Conservation (phyloP, 2,888 invertebrate species). For the Gandaritis pyraliata region DNA sequence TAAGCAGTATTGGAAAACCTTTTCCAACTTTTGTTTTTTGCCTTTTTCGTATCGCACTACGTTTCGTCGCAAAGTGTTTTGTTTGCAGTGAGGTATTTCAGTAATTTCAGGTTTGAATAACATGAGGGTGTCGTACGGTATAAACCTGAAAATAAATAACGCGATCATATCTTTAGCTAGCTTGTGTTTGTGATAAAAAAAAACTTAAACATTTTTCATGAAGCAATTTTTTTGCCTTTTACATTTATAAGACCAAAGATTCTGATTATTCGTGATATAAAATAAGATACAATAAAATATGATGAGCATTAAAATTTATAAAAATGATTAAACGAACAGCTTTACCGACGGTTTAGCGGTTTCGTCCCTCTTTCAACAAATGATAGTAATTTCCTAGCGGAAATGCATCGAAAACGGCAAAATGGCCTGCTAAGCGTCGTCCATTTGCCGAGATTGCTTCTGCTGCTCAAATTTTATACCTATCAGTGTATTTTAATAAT, state of each 20-base stretch:
- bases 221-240: too few relatives aligned
- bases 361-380: slow-evolving; percentile 74
- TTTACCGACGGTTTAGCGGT: slow-evolving; percentile 61
- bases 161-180: too few relatives aligned
- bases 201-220: too few relatives aligned
- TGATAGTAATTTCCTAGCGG: slow-evolving; percentile 79
- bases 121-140: too few relatives aligned
- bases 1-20: slow-evolving; percentile 21
- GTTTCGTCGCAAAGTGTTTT: too few relatives aligned
- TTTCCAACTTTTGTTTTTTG: slow-evolving; percentile 13
- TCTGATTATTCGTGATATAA: neutral
- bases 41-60: neutral
- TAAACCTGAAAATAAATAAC: too few relatives aligned
- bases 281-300: neutral
- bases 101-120: too few relatives aligned
- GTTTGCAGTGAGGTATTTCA: too few relatives aligned
- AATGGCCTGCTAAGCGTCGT: slow-evolving; percentile 78
- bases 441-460: slow-evolving; percentile 76
- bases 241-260: too few relatives aligned
- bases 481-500: slow-evolving; percentile 55
- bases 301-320: slow-evolving; percentile 15
- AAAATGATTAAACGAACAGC: slow-evolving; percentile 52
- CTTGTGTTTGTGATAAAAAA: too few relatives aligned
- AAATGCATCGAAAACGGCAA: slow-evolving; percentile 80
- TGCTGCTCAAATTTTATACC: slow-evolving; percentile 69